Evolutionary conservation across 2,888 invertebrate species (phyloP).

Genomic region (Mimachlamys varia): DNA sequence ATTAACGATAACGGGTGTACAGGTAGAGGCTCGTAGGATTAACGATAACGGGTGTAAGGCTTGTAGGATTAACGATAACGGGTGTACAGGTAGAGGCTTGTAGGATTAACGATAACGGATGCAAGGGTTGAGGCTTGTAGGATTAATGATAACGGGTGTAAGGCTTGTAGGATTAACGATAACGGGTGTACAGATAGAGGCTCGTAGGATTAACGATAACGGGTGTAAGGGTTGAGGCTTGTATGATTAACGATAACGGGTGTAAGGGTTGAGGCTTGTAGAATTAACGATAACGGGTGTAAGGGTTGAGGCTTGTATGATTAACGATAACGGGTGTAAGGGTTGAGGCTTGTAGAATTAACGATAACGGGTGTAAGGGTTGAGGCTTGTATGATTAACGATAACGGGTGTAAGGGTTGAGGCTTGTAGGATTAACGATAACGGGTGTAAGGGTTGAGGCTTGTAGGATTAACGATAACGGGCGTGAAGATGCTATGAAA

Average conservation of each 20-base stretch:
- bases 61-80: not conserved
- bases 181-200: too few relatives aligned
- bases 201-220: not conserved
- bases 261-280: too few relatives aligned
- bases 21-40: too few relatives aligned
- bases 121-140: too few relatives aligned
- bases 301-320: too few relatives aligned
- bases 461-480: not conserved
- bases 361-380: not conserved
- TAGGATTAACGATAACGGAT: not conserved
- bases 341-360: too few relatives aligned
- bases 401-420: not conserved
- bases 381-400: too few relatives aligned
- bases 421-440: too few relatives aligned
- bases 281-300: not conserved
- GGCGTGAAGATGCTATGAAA: not conserved
- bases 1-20: not conserved
- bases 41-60: not conserved
- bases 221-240: too few relatives aligned
- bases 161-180: too few relatives aligned
- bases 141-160: not conserved
- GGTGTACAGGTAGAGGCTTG: too few relatives aligned
- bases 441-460: too few relatives aligned
- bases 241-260: not conserved
- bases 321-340: not conserved